A percentile compares a stretch with the other conserved stretches of the same genome.
Conservation (phyloP, 2,888 invertebrate species). For the Cryptops parisi region DNA sequence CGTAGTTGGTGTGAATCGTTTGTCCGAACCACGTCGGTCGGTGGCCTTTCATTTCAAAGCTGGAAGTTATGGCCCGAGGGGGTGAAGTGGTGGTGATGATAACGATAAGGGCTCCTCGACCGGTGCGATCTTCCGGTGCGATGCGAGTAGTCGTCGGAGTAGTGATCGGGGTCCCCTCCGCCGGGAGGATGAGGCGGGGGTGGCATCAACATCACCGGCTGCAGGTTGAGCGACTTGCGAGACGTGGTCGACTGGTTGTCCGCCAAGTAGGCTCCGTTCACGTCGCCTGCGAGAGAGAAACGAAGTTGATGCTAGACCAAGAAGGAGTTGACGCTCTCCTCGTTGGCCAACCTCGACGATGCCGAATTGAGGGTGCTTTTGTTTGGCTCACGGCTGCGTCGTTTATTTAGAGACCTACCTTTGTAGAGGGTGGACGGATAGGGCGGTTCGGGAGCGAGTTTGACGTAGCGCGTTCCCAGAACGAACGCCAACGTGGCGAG, state of each 20-base stretch:
- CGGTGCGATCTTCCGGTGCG: slow-evolving; percentile 49
- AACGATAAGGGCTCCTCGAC: slow-evolving; percentile 35
- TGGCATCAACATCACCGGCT: slow-evolving; percentile 71
- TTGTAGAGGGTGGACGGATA: slow-evolving; percentile 45
- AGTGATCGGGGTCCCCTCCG: slow-evolving; percentile 47
- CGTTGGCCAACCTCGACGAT: no score
- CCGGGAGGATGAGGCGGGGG: no score
- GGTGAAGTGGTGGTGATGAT: slow-evolving; percentile 45
- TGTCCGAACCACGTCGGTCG: no score
- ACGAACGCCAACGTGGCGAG: slow-evolving; percentile 83
- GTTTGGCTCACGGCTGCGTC: no score
- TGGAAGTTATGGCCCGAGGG: slow-evolving; percentile 57
- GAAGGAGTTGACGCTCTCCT: no score
- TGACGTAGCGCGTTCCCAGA: slow-evolving; percentile 74
- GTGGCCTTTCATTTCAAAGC: no score
- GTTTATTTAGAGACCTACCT: no score
- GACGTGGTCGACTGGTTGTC: slow-evolving; percentile 74
- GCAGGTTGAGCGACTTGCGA: slow-evolving; percentile 67
- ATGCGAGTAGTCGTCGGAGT: slow-evolving; percentile 66
- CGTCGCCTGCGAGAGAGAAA: slow-evolving; percentile 76
- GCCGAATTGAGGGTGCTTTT: no score
- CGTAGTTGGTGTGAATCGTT: no score
- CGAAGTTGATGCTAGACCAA: no score
- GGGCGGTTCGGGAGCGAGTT: slow-evolving; percentile 63
- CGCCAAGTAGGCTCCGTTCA: slow-evolving; percentile 72